Percentiles rank a stretch among this genome's conserved stretches.
Evolutionary conservation across 2,113 vertebrate species (phyloP).

Genomic region (Stercorarius parasiticus): DNA sequence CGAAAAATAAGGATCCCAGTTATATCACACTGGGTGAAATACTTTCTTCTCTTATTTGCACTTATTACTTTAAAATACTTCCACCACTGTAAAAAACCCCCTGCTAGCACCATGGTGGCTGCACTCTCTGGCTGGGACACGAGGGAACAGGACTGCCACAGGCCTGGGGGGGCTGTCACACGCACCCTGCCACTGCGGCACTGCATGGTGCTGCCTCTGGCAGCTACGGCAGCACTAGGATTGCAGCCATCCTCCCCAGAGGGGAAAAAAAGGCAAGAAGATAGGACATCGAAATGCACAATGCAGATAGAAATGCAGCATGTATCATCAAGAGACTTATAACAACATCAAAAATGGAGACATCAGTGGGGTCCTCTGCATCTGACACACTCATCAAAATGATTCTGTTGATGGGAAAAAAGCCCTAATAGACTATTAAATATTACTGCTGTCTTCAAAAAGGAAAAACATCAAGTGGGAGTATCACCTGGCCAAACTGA

Average conservation of each 20-base stretch:
- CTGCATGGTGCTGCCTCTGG: background rate
- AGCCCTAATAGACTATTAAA: background rate
- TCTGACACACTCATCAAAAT: background rate
- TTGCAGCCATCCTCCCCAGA: background rate
- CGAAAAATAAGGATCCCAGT: background rate
- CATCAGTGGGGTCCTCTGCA: background rate
- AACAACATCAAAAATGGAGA: background rate
- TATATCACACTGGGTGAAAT: background rate
- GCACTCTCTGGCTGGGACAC: background rate
- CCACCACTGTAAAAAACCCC: background rate
- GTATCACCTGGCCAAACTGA: background rate
- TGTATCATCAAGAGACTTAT: background rate
- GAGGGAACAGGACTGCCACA: background rate
- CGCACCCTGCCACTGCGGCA: rapidly evolving
- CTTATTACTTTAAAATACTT: background rate
- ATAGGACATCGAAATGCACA: background rate
- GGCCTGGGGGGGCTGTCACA: background rate
- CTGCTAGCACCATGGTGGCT: background rate
- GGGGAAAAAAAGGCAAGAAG: background rate
- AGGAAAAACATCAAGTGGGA: background rate
- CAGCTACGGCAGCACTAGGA: background rate
- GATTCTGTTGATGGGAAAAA: background rate
- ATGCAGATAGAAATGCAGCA: background rate
- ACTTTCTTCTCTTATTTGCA: background rate
- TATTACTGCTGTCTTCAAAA: background rate